Evolutionary conservation across 2,797 vertebrate species (phyloP), one percentile per base, ranked within the genome.

Genomic region (Pseudochromis fuscus): DNA sequence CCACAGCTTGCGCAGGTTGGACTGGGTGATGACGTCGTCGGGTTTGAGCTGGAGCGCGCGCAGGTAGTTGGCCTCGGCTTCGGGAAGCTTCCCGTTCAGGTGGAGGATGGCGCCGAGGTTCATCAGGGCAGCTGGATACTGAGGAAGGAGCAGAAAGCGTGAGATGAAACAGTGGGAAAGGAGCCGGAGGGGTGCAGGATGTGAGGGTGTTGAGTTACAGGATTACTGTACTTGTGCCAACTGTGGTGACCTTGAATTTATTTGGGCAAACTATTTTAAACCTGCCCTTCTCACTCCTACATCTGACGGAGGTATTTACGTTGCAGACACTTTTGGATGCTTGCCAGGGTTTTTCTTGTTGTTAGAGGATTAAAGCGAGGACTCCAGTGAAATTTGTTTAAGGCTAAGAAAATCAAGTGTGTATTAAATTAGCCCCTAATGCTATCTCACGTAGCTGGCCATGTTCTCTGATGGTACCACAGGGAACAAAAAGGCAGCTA

Each of bases 71-170:
- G 95, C 93, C 90, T 99, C 98, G 0, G 97, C 97, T 60, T 97
- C 94, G 38, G 92, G 93, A 19, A 98, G 95, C 40, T 96, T 96
- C 24, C 97, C 97, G 0, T 99, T 99, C 78, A 99, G 95, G 85
- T 99, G 98, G 37, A 99, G 96, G 88, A 99, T 99, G 72, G 98
- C 97, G 18, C 98, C 98, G 13, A 99, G 94, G 93, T 99, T 99
- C 98, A 99, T 99, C 44, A 99, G 88, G 51, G 98, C 98, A 19
- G 97, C 97, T 0, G 97, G 96, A 76, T 98, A 97, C 98, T 99
- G 83, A 13, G 30, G 24, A 44, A 55, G 79, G 12, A 76, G 19
- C 13, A 37, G 1, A 24, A 16, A 59, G 16, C 18, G 40, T 18
- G 28, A 16, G 7, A 46, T 19, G 33, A 38, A 57, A 27, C 31